Base-by-base conservation (phyloP, 2,888 invertebrate species). In the Mythimna vitellina region DNA sequence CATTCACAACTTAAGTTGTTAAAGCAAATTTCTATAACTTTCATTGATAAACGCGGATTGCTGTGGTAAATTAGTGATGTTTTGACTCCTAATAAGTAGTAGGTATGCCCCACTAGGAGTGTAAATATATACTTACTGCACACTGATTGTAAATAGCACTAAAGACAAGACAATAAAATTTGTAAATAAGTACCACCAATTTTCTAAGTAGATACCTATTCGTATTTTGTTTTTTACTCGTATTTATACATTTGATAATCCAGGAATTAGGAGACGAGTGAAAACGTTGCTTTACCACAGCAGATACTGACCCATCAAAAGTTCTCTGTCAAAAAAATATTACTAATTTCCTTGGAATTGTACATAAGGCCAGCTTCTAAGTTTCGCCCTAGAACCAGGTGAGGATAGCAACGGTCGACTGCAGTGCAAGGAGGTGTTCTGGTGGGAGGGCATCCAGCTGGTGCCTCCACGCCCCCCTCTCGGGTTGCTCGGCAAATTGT, bases 401-500 rank as follows among this genome's bases (percentile, higher is more conserved):
- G 95, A 95, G 3, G 95, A 96, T 12, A 64, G 76, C 53, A 92
- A 90, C 65, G 96, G 97, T 5, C 97, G 97, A 73, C 95, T 97
- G 70, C 95, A 96, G 63, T 97, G 97, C 88, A 97, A 97, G 90
- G 97, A 97, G 89, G 95, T 96, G 73, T 97, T 97, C 93, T 98
- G 97, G 97, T 98, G 98, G 98, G 97, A 97, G 73, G 98, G 98
- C 29, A 95, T 98, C 68, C 97, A 97, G 92, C 94, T 98, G 62
- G 96, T 96, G 9, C 97, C 97, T 0, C 96, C 97, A 1, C 95
- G 97, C 29, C 96, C 96, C 0, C 96, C 97, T 57, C 93, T 97
- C 62, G 97, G 98, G 0, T 90, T 98, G 32, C 92, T 98, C 51
- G 97, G 97, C 82, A 96, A 93, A 73, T 91, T 96, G 3, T 96